Evolutionary conservation across 2,888 invertebrate species (phyloP), one percentile per base, ranked within the genome.

Genomic region (Lithophane ornitopus): DNA sequence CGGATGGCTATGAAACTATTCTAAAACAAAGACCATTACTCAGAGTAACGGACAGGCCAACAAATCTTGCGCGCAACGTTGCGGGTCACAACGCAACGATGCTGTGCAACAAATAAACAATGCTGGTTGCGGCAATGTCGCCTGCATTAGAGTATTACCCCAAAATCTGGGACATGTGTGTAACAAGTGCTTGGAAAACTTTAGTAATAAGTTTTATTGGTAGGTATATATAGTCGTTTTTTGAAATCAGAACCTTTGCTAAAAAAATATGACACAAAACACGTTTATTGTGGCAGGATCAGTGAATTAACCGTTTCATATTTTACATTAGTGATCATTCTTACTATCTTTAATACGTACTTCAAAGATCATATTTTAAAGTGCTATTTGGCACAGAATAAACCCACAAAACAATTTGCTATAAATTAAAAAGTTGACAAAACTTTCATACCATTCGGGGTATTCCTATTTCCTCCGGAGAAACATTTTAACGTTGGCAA

Each of bases 1-100:
- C n/a, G 71, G 41, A 56, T 59, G 71, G 72, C 69, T 75, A 70
- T 70, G 76, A 76, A 81, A 84, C 79, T 79, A 81, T 78, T 71
- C 81, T 74, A 74, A 87, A 91, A 91, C 91, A 90, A 89, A 86
- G 87, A 85, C 89, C 84, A 91, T 92, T 90, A 91, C 79, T 92
- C 89, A 90, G 85, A 62, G 73, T 70, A 74, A 82, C 84, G 85
- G 90, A 87, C 90, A 87, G 82, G 78, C 82, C 88, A 85, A 91
- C 92, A 91, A 92, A 92, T 92, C 90, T 91, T 86, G 78, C 76
- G 80, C 76, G 84, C 80, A 87, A 81, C 85, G 85, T 82, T 83
- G 69, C 82, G 81, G 74, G 79, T 82, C 84, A 69, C 79, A 71
- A 78, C 80, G 70, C 82, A 78, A 76, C 76, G 62, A 54, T 70